Percentiles rank a stretch among this genome's conserved stretches.
These are phyloP conservation scores for Sinosuthora webbiana DNA, from an alignment of 2,113 vertebrate species.

Conservation along the genomic window DNA sequence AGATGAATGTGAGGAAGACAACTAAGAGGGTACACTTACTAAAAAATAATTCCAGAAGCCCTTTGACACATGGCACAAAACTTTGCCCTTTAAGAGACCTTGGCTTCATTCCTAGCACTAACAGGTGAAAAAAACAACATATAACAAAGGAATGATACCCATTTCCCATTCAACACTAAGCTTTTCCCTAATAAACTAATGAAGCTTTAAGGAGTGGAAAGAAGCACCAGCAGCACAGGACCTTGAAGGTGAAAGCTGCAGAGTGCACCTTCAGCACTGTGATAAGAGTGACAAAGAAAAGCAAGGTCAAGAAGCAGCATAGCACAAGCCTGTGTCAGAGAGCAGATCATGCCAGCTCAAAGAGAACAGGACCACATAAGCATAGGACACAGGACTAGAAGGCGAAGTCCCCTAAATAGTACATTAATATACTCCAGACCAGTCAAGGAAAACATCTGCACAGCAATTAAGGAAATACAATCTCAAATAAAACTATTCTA, in stretches of 20 bases:
- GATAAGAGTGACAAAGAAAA: background rate
- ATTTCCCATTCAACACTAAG: background rate
- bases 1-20: background rate
- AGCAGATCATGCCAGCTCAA: background rate
- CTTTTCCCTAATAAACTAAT: background rate
- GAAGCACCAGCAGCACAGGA: background rate
- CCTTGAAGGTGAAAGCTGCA: background rate
- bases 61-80: background rate
- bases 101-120: background rate
- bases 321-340: background rate
- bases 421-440: background rate
- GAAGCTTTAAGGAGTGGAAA: background rate
- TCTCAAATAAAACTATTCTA: background rate
- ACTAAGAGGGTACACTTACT: background rate
- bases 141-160: background rate
- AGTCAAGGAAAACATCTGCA: background rate
- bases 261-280: background rate
- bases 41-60: background rate
- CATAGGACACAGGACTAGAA: background rate
- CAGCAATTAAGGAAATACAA: background rate
- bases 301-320: constrained; percentile 6
- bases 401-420: background rate
- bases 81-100: background rate
- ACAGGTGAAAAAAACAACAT: accelerated
- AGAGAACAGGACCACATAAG: background rate